phyloP scores from a whole-genome alignment of 2,888 invertebrate genomes.

The Mongoloraphidia duomilia region DNA sequence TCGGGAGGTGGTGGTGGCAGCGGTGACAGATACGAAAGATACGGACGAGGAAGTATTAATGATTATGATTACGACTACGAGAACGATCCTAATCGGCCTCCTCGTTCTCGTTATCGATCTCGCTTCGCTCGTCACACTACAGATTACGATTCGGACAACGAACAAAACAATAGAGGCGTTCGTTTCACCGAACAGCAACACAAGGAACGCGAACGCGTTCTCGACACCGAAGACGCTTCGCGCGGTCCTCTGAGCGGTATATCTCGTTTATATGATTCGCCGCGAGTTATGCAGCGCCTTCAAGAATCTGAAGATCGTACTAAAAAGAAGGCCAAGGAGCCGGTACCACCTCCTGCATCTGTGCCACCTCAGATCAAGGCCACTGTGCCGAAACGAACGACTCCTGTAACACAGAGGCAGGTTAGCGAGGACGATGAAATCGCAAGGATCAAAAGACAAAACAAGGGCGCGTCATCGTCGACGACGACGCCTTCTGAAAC shows the following conservation, averaged over 20 bases:
- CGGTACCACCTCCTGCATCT: conserved; percentile 34
- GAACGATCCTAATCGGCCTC: conserved; percentile 42
- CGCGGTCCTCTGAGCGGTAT: conserved; percentile 78
- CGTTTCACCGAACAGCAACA: conserved; percentile 48
- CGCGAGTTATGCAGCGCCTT: conserved; percentile 76
- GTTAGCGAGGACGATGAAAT: conserved; percentile 85
- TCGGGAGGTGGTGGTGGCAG: conserved; percentile 22
- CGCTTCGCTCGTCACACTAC: conserved; percentile 40
- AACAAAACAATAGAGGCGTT: conserved; percentile 43
- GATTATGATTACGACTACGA: conserved; percentile 60
- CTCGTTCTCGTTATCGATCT: conserved; percentile 55
- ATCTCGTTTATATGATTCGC: conserved; percentile 72
- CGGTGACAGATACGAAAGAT: conserved; percentile 30
- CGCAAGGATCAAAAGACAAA: conserved; percentile 71
- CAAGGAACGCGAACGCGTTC: conserved; percentile 55
- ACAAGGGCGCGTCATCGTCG: conserved; percentile 54
- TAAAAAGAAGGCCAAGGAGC: conserved; percentile 65
- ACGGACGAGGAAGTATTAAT: conserved; percentile 27
- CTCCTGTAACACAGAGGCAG: conserved; percentile 55
- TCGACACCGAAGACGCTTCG: conserved; percentile 82
- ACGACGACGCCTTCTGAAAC: conserved; percentile 22
- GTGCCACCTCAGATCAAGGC: conserved; percentile 41
- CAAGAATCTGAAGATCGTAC: conserved; percentile 51
- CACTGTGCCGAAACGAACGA: conserved; percentile 32
- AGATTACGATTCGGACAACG: conserved; percentile 65